Base-by-base conservation (phyloP, 35 echinoderm and acorn worm genomes). In the Ptychodera flava region DNA sequence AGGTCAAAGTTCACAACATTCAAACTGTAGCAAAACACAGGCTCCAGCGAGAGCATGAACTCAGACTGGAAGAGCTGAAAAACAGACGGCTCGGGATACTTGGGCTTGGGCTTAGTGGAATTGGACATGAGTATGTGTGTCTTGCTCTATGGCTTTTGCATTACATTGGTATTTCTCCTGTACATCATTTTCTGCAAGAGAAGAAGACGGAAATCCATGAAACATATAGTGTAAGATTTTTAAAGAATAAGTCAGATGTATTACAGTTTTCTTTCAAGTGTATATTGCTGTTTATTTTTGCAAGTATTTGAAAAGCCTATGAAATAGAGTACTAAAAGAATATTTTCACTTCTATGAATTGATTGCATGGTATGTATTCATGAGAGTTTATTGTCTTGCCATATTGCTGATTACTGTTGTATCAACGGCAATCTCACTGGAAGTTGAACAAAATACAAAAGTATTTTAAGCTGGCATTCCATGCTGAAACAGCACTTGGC, bases 41-140 rank as follows among this genome's bases (percentile, higher is more conserved):
- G 1, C n/a, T 2, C 37, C 16, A 36, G 30, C 34, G 34, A 36
- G 37, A 83, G 37, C 14, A 36, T 33, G 37, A 36, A 37, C 34
- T 36, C 1, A 1, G 37, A 83, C 30, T 83, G 31, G 10, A 83
- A 83, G 30, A 34, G 29, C 33, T 36, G 14, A 28, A 36, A 83
- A 35, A 83, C 10, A 36, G 34, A 1, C 32, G 35, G 0, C 32
- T 36, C 1, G 82, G 33, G 30, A 10, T 1, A 1, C n/a, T 36
- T 28, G 2, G 82, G 12, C 82, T 83, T 36, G 37, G 37, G 37
- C 10, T 27, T 1, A 80, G 30, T 80, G 28, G 28, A 0, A 35
- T n/a, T 83, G 35, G 82, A 83, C n/a, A 1, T 83, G 14, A 83
- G 82, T 37, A 37, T 83, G 82, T 83, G 82, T 83, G 82, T 83